Conservation (phyloP, 1,140 invertebrate genomes). For the Zaprionus tsacasi region DNA sequence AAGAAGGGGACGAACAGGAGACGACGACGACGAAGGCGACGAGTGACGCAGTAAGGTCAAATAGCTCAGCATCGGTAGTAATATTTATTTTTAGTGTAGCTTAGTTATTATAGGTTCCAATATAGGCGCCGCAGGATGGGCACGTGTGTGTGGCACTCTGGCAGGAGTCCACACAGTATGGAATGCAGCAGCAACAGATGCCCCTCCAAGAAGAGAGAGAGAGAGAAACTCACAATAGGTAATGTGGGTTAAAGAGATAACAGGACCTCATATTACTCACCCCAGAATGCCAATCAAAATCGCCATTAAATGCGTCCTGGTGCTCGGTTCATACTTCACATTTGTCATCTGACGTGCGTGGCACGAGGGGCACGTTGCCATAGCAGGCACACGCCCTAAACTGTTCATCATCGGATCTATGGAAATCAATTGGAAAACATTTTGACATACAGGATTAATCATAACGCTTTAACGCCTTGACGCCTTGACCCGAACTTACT, state of each 20-base stretch:
- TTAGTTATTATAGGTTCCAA: conserved; percentile 85
- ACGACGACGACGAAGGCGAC: background rate
- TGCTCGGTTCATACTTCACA: conserved; percentile 80
- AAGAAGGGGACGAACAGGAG: background rate
- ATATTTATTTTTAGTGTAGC: background rate
- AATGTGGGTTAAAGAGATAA: no score
- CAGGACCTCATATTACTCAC: conserved; percentile 76
- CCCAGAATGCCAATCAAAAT: conserved; percentile 86
- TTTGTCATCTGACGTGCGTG: conserved; percentile 35
- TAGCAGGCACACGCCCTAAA: conserved; percentile 42
- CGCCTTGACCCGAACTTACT: conserved; percentile 10
- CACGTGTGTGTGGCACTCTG: conserved; percentile 87
- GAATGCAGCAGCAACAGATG: conserved; percentile 86
- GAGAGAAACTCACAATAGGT: no score
- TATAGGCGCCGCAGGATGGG: conserved; percentile 86
- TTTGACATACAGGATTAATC: background rate
- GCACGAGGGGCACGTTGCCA: conserved; percentile 61
- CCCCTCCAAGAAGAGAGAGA: conserved; percentile 30
- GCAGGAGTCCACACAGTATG: conserved; percentile 88
- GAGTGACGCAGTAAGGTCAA: background rate
- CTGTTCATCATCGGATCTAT: conserved; percentile 12
- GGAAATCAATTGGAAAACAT: conserved; percentile 8
- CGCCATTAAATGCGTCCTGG: conserved; percentile 87
- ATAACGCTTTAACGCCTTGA: no score
- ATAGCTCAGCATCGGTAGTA: background rate